A percentile compares a stretch with the other conserved stretches of the same genome.
These are phyloP conservation scores for Brenthis hecate DNA, from an alignment of 2,888 invertebrate genomes.

Conservation along the genomic window DNA sequence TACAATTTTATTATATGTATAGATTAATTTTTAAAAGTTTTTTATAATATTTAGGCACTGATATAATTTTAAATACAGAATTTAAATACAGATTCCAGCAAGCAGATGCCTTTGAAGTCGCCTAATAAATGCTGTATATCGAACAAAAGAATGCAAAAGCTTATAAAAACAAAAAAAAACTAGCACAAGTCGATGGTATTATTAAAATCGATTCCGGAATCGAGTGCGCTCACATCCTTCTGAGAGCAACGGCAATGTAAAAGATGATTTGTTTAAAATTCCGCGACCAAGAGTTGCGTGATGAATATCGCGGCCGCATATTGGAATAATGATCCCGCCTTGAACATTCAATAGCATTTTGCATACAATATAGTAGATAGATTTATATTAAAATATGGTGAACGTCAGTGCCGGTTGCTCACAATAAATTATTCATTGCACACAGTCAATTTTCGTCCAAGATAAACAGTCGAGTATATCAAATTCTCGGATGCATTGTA, in stretches of 20 bases:
- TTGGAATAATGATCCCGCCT: conserved; percentile 80
- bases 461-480: conserved; percentile 73
- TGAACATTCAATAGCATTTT: conserved; percentile 82
- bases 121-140: not conserved
- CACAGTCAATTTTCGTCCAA: conserved; percentile 77
- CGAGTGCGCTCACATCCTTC: conserved; percentile 51
- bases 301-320: conserved; percentile 79
- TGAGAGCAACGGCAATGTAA: conserved; percentile 54
- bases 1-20: too few relatives aligned
- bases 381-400: conserved; percentile 82
- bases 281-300: conserved; percentile 68
- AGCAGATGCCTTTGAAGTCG: not conserved
- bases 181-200: conserved; percentile 44
- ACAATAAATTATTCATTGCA: conserved; percentile 81
- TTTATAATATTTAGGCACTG: too few relatives aligned
- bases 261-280: conserved; percentile 81
- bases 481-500: conserved; percentile 67
- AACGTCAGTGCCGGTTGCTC: conserved; percentile 77
- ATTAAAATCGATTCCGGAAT: conserved; percentile 64
- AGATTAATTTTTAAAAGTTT: not conserved
- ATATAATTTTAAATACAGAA: too few relatives aligned
- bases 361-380: conserved; percentile 82
- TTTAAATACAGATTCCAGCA: not conserved
- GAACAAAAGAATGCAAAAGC: conserved; percentile 18
- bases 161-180: conserved; percentile 35